Evolutionary conservation across 2,797 vertebrate species (phyloP).

Genomic region (Muscicapa comitata): DNA sequence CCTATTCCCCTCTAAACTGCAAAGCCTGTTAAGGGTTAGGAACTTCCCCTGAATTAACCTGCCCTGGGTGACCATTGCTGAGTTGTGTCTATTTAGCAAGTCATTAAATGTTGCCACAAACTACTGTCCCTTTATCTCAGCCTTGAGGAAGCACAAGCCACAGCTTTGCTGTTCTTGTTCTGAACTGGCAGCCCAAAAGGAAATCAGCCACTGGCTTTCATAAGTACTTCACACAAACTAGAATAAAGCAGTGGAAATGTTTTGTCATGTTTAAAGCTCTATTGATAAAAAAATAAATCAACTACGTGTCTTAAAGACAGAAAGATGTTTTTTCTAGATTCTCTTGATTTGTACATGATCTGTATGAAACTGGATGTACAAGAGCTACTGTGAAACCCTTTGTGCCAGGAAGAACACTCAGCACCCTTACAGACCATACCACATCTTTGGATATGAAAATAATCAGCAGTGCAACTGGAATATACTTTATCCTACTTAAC

Average conservation of each 20-base stretch:
- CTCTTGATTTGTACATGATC: background rate
- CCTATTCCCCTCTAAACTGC: background rate
- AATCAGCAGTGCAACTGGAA: background rate
- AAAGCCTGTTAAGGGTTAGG: background rate
- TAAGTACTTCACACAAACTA: background rate
- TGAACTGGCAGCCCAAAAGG: background rate
- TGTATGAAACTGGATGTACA: background rate
- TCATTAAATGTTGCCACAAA: background rate
- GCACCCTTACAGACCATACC: background rate
- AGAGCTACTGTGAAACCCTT: background rate
- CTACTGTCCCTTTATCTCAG: background rate
- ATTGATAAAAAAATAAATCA: background rate
- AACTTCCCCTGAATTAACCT: background rate
- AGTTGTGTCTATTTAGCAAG: background rate
- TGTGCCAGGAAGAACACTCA: background rate
- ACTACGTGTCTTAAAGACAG: background rate
- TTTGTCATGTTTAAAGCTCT: constrained; percentile 14
- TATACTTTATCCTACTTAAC: background rate
- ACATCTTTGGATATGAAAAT: background rate
- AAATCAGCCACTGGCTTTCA: background rate
- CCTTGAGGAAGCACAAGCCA: background rate
- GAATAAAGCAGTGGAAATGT: background rate
- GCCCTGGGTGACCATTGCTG: background rate
- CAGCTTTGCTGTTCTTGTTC: background rate
- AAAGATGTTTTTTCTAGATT: background rate